These are phyloP conservation scores for Rhopilema esculentum DNA, from an alignment of 30 jellyfish, hydroid and myxozoan genomes.

Conservation along the genomic window DNA sequence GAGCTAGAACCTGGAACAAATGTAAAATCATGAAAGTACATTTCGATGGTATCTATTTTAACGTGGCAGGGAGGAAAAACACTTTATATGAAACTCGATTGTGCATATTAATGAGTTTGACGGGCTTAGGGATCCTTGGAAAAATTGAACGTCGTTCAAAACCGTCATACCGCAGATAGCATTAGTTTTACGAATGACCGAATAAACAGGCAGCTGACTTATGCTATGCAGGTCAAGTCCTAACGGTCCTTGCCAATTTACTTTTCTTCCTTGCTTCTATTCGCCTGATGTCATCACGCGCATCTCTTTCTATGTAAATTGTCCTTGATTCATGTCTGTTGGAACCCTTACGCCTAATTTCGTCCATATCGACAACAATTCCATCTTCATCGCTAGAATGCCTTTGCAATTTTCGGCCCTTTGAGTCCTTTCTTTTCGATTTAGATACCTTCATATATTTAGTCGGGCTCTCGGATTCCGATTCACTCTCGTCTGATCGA, in stretches of 20 bases:
- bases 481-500: conserved; percentile 8
- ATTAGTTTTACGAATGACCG: neutral
- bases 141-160: neutral
- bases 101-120: too few relatives aligned
- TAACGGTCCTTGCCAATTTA: conserved; percentile 33
- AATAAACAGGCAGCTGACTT: neutral
- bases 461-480: neutral
- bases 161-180: neutral
- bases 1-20: too few relatives aligned
- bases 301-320: conserved; percentile 37
- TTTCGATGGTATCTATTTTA: too few relatives aligned
- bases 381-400: neutral
- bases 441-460: conserved; percentile 13
- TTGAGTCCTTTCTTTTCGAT: conserved; percentile 9
- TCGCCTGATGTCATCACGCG: conserved; percentile 32
- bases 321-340: conserved; percentile 37
- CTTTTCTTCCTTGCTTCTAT: conserved; percentile 34
- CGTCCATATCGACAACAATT: conserved; percentile 16
- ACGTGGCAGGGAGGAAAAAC: too few relatives aligned
- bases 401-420: neutral
- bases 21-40: too few relatives aligned
- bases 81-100: too few relatives aligned
- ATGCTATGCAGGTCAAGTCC: neutral
- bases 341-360: neutral
- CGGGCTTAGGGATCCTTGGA: too few relatives aligned